A percentile compares a stretch with the other conserved stretches of the same genome.
phyloP scores from a whole-genome alignment of 35 echinoderm and acorn worm genomes.

The Stichopus chloronotus region DNA sequence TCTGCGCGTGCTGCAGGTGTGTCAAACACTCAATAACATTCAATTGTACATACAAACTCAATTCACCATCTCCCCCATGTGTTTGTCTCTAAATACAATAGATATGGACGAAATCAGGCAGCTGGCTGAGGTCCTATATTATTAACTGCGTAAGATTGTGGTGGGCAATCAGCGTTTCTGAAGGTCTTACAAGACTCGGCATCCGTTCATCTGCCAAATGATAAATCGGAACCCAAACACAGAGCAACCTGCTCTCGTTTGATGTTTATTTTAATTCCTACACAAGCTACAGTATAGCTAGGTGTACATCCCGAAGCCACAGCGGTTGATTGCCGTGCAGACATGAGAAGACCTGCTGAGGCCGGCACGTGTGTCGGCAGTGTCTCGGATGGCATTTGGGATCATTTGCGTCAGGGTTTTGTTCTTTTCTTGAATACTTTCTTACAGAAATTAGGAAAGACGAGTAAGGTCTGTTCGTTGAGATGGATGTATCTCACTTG shows the following conservation, averaged over 20 bases:
- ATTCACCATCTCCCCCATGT: slow-evolving; percentile 86
- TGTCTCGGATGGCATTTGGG: slow-evolving; percentile 69
- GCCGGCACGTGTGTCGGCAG: slow-evolving; percentile 85
- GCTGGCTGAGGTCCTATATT: slow-evolving; percentile 79
- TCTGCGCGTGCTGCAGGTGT: slow-evolving; percentile 87
- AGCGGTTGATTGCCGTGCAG: neutral
- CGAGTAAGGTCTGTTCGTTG: slow-evolving; percentile 20
- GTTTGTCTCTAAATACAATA: slow-evolving; percentile 94
- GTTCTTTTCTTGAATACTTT: slow-evolving; percentile 41
- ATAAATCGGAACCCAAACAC: slow-evolving; percentile 64
- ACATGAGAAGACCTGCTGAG: slow-evolving; percentile 38
- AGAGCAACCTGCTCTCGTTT: slow-evolving; percentile 27
- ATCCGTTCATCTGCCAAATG: slow-evolving; percentile 47
- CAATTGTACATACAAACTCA: slow-evolving; percentile 97
- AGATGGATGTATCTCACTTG: slow-evolving; percentile 17
- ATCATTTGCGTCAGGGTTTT: slow-evolving; percentile 54
- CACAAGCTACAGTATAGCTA: slow-evolving; percentile 49
- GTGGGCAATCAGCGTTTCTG: slow-evolving; percentile 55
- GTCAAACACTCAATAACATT: slow-evolving; percentile 91
- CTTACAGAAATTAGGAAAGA: slow-evolving; percentile 46
- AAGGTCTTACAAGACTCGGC: slow-evolving; percentile 59
- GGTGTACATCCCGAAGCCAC: slow-evolving; percentile 14
- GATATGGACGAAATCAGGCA: slow-evolving; percentile 78
- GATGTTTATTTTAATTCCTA: slow-evolving; percentile 63
- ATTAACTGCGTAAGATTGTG: slow-evolving; percentile 77